Conservation (phyloP, 1,140 invertebrate species). For the Procambarus clarkii region DNA sequence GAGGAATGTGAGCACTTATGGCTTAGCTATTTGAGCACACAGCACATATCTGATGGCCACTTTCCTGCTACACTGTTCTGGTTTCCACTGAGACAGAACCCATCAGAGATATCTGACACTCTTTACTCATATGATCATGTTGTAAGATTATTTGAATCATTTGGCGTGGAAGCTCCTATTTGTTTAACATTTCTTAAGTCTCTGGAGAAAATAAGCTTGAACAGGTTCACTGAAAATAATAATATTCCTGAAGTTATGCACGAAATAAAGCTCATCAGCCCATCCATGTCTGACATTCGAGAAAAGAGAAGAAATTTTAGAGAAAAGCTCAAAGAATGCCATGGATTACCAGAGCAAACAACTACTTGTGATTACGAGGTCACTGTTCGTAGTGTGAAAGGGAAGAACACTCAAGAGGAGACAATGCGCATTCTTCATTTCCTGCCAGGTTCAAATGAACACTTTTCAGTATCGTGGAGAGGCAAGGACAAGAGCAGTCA, state of each 20-base stretch:
- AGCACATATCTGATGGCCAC: conserved; percentile 5
- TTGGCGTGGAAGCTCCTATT: conserved; percentile 5
- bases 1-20: not conserved
- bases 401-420: not conserved
- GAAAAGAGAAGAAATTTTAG: not conserved
- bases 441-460: conserved; percentile 13
- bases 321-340: conserved; percentile 2
- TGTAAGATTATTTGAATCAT: conserved; percentile 3
- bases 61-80: conserved; percentile 39
- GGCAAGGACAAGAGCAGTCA: not conserved
- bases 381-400: not conserved
- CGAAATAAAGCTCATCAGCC: not conserved
- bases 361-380: conserved; percentile 10
- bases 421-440: conserved; percentile 18
- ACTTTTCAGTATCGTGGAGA: not conserved
- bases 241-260: not conserved
- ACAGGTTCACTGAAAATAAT: not conserved
- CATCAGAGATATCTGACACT: conserved; percentile 33
- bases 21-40: not conserved
- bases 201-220: conserved; percentile 19
- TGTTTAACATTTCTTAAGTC: conserved; percentile 45
- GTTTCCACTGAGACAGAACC: conserved; percentile 45
- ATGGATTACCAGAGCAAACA: not conserved
- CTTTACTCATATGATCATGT: conserved; percentile 8
- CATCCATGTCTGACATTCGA: not conserved